Evolutionary conservation across 2,113 vertebrate genomes (phyloP).

Genomic region (Malurus cyaneus): DNA sequence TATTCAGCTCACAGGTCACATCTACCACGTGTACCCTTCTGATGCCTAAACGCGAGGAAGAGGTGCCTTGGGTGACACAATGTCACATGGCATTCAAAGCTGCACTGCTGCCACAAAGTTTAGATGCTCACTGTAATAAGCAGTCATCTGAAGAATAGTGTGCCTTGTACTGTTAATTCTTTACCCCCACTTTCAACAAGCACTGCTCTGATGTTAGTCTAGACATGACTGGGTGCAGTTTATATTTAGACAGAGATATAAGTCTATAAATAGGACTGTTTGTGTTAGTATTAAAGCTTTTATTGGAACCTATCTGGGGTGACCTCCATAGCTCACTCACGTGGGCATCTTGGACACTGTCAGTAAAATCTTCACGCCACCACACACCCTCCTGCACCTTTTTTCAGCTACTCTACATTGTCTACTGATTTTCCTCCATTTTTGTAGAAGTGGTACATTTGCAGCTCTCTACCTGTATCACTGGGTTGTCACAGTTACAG

Average conservation of each 20-base stretch:
- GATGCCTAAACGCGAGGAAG: background rate
- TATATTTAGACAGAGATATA: conserved; percentile 18
- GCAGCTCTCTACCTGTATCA: background rate
- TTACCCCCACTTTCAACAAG: background rate
- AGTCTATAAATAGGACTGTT: background rate
- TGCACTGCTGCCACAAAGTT: background rate
- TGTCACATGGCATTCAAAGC: background rate
- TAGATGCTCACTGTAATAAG: background rate
- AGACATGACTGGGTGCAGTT: conserved; percentile 10
- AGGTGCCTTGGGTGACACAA: background rate
- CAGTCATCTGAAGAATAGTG: background rate
- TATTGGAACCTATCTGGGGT: background rate
- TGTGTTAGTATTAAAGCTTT: background rate
- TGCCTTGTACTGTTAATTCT: background rate
- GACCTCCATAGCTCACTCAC: background rate
- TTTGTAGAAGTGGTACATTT: background rate
- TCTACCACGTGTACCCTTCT: background rate
- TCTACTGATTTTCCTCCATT: background rate
- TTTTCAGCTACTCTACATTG: background rate
- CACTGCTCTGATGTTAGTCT: background rate
- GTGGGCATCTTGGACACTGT: background rate
- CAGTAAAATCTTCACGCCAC: background rate
- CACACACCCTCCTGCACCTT: background rate
- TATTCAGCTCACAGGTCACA: background rate
- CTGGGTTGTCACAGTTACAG: background rate